Percentiles rank a stretch among this genome's conserved stretches.
These are phyloP conservation scores for Opisthocomus hoazin DNA, from an alignment of 2,113 vertebrate genomes.

Conservation along the genomic window DNA sequence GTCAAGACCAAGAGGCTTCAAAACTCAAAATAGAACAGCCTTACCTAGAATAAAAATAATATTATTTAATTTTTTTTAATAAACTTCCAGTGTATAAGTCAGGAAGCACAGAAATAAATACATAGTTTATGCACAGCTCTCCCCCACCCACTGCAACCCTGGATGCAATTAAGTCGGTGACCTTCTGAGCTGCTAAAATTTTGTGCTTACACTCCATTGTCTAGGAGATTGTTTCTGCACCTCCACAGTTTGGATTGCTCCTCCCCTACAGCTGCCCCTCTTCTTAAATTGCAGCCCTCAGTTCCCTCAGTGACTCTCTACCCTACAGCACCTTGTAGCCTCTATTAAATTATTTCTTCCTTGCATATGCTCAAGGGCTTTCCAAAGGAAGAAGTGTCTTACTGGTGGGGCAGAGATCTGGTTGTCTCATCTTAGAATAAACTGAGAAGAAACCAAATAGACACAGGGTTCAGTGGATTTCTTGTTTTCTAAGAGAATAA, in stretches of 20 bases:
- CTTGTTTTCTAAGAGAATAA: neutral
- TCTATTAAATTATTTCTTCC: neutral
- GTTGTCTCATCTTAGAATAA: neutral
- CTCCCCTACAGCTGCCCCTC: slow-evolving; percentile 19
- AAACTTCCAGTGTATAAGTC: neutral
- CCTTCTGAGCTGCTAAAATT: slow-evolving; percentile 41
- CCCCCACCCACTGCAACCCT: neutral
- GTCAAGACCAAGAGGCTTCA: neutral
- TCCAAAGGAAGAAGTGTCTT: neutral
- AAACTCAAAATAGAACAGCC: neutral
- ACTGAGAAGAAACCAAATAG: neutral
- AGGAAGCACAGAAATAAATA: neutral
- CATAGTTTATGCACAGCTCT: neutral
- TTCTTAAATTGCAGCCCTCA: slow-evolving; percentile 40
- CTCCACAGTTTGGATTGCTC: neutral
- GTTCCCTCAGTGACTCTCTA: neutral
- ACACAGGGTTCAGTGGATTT: neutral
- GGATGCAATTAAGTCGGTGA: neutral
- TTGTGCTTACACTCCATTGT: slow-evolving; percentile 22
- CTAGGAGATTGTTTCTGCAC: slow-evolving; percentile 27
- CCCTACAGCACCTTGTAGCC: neutral
- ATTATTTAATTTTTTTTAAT: neutral
- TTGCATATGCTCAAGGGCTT: neutral
- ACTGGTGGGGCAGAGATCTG: neutral
- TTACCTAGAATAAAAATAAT: neutral